Base-by-base conservation (phyloP, 1,140 invertebrate genomes). In the Pogonomyrmex californicus region DNA sequence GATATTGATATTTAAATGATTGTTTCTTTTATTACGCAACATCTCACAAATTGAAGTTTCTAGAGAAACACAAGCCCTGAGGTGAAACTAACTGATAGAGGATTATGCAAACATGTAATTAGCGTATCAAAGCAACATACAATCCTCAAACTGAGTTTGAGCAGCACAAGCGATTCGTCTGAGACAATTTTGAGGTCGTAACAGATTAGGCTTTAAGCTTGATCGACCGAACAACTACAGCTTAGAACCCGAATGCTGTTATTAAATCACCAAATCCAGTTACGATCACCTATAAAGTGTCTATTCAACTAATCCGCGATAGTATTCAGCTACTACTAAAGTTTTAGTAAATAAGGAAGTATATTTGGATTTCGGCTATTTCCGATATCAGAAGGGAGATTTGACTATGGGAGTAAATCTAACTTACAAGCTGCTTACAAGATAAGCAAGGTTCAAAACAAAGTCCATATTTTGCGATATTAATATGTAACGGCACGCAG, bases 181-280 rank as follows among this genome's bases (percentile, higher is more conserved):
- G 51, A 58, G 49, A 86, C 63, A 60, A 66, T 79, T 79, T 73
- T 54, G 56, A 49, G 56, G 49, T 70, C 12, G 17, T 77, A 44
- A 56, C 56, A 49, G 85, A 73, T 81, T 73, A 77, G 49, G 38
- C 62, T 65, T 65, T 78, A 54, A 78, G 63, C 87, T 77, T 63
- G 85, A 86, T 77, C 49, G 44, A 38, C 14, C 23, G 23, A 68
- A 77, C 56, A 73, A 63, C 66, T 76, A 17, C 10, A 88, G 76
- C 47, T 77, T 51, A 23, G 44, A 77, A 75, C 17, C n/a, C 70
- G 36, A 83, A 68, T 49, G 77, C 23, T 73, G 33, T 54, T 73
- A 87, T 62, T 77, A 36, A 77, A 77, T 78, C 49, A 36, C 87
- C 23, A 76, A 88, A 71, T 82, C 56, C 54, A 62, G 38, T 86